Evolutionary conservation across 2,113 vertebrate species (phyloP), one percentile per base, ranked within the genome.

Genomic region (Prietella phreatophila): DNA sequence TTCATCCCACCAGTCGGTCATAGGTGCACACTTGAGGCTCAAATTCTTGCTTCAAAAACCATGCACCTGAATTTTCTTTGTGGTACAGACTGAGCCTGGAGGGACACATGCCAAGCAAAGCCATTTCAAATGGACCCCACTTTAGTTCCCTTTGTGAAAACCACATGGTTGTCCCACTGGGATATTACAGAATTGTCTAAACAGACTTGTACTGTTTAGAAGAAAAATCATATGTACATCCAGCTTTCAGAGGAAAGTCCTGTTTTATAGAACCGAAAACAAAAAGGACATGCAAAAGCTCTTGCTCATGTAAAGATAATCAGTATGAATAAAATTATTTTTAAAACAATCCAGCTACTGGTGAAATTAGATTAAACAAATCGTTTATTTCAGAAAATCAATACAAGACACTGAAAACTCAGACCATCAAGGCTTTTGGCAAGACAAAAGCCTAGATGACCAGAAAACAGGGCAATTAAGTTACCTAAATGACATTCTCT

Each of bases 341-440:
- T 30, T 5, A 56, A 56, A 56, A 56, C 8, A 25, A 81, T 42
- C 82, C 82, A 82, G 36, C 63, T 61, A 33, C 65, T 85, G 82
- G 85, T n/a, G 63, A 80, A 87, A 20, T 30, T 25, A 50, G 20
- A 11, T 10, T 39, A 80, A 65, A 22, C 19, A 53, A 75, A 83
- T 36, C 25, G 80, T 89, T 89, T 87, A 85, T 87, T 87, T 75
- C n/a, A 53, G 55, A 61, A 9, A 19, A 27, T 47, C 17, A 84
- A 80, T 8, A 79, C 11, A 53, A 25, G 4, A 86, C 73, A 73
- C 4, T 22, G 71, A 79, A 87, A 39, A 81, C 67, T 13, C 5
- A 85, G 11, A 80, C n/a, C n/a, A n/a, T 63, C 47, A 84, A 73
- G 33, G 39, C 36, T 27, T 14, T 2, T 11, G 11, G 15, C 84